Evolutionary conservation across 1,140 invertebrate genomes (phyloP).

Genomic region (Antheraea pernyi): DNA sequence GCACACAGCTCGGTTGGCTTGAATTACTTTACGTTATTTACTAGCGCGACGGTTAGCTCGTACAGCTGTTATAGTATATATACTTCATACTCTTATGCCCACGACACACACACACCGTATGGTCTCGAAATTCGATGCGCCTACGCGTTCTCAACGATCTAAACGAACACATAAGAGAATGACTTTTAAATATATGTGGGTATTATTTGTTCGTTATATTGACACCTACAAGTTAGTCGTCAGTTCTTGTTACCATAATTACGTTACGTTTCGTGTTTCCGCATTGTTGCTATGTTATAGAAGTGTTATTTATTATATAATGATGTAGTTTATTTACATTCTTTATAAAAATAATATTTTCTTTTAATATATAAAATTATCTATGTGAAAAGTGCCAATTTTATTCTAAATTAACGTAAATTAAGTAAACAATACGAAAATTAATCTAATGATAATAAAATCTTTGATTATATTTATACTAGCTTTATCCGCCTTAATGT

Average conservation of each 20-base stretch:
- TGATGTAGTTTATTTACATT: too few relatives aligned
- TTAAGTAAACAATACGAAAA: too few relatives aligned
- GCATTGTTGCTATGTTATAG: background rate
- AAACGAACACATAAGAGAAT: background rate
- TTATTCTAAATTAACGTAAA: too few relatives aligned
- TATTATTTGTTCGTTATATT: background rate
- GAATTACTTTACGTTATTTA: background rate
- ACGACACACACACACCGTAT: background rate
- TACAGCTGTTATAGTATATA: background rate
- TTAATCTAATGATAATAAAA: too few relatives aligned
- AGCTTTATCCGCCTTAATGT: too few relatives aligned
- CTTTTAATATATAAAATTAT: too few relatives aligned
- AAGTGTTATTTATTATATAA: too few relatives aligned
- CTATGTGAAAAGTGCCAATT: too few relatives aligned
- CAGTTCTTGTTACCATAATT: conserved; percentile 1
- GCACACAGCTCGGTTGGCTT: background rate
- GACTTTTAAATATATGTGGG: background rate
- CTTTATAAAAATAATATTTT: too few relatives aligned
- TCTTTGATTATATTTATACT: too few relatives aligned
- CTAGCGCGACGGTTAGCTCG: background rate
- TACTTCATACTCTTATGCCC: background rate
- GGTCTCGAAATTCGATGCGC: background rate
- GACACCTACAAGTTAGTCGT: background rate
- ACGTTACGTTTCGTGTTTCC: background rate
- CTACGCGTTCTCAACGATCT: background rate